Base-by-base conservation (phyloP, 23 tunicate species). In the Pegea sp. region DNA sequence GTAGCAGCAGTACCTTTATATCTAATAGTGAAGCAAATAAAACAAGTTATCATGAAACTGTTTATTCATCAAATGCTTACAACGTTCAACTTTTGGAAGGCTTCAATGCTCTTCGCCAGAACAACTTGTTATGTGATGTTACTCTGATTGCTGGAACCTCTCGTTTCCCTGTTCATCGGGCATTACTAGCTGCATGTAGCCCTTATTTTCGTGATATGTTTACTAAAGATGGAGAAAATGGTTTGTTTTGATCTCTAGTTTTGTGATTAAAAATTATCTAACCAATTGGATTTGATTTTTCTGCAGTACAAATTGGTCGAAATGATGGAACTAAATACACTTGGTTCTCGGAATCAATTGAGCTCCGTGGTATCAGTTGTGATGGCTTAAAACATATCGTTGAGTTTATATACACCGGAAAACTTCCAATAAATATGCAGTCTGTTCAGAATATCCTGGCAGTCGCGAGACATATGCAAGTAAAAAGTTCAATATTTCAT, bases 391-490 rank as follows among this genome's bases (percentile, higher is more conserved):
- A 77, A 31, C 98, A 89, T 52, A 89, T 89, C 22, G 98, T 89
- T 28, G 91, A 89, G 44, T 89, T 89, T 49, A 77, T 89, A 75
- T 89, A 89, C 68, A 89, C 98, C 26, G 98, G 98, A 44, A 60
- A 70, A 7, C 64, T 89, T 11, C 90, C 98, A 26, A 78, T 89
- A 44, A 76, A 57, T 50, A 89, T 89, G 98, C 69, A 66, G 29
- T 78, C 90, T 4, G 98, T 89, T 7, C 98, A 89, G 48, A 89
- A 89, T 57, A 89, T 89, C 29, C 67, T 89, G 24, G 98, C 98
- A 3, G 98, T 89, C 13, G 90, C 81, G 28, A 65, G 98, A 56
- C 98, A 89, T 49, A 89, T 89, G 98, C 98, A 89, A 81, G 95
- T 81, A 66, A 30, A 29, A 42, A 16, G 56, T 8, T 16, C 19